Evolutionary conservation across 2,888 invertebrate genomes (phyloP).

Genomic region (Ischnus inquisitorius): DNA sequence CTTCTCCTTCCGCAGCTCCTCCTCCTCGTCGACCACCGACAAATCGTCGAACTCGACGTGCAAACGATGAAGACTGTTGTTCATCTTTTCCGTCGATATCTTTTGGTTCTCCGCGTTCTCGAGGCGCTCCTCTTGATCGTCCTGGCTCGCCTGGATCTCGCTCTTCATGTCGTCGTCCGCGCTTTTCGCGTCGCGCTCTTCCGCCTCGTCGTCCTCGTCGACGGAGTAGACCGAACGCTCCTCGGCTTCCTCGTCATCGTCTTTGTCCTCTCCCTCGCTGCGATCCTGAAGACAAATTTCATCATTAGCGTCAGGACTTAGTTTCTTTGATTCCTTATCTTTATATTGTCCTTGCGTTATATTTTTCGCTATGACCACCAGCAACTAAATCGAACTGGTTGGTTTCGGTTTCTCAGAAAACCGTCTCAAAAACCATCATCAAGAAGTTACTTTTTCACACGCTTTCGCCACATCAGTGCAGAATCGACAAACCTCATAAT

Average conservation of each 20-base stretch:
- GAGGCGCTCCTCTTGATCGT: constrained; percentile 77
- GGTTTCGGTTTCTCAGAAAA: too few relatives aligned
- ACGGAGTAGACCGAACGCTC: constrained; percentile 74
- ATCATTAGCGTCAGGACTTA: background rate
- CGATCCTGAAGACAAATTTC: constrained; percentile 74
- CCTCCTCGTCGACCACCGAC: constrained; percentile 92
- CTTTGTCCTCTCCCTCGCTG: constrained; percentile 77
- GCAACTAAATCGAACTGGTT: too few relatives aligned
- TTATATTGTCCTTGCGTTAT: too few relatives aligned
- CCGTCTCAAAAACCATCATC: too few relatives aligned
- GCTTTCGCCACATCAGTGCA: too few relatives aligned
- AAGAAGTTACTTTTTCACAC: too few relatives aligned
- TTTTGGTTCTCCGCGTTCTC: constrained; percentile 85
- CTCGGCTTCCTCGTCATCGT: constrained; percentile 71
- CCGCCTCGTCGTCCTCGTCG: constrained; percentile 74
- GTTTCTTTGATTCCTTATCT: background rate
- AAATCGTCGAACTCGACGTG: constrained; percentile 89
- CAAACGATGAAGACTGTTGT: constrained; percentile 76
- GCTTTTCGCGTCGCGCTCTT: constrained; percentile 73
- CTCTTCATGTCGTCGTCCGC: constrained; percentile 76
- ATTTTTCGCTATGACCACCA: too few relatives aligned
- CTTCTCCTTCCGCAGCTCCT: constrained; percentile 81
- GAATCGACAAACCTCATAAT: constrained; percentile 77
- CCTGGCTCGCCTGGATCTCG: constrained; percentile 80
- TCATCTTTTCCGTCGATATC: constrained; percentile 86